Evolutionary conservation across 2,888 invertebrate species (phyloP), one percentile per base, ranked within the genome.

Genomic region (Drosophila silvestris): DNA sequence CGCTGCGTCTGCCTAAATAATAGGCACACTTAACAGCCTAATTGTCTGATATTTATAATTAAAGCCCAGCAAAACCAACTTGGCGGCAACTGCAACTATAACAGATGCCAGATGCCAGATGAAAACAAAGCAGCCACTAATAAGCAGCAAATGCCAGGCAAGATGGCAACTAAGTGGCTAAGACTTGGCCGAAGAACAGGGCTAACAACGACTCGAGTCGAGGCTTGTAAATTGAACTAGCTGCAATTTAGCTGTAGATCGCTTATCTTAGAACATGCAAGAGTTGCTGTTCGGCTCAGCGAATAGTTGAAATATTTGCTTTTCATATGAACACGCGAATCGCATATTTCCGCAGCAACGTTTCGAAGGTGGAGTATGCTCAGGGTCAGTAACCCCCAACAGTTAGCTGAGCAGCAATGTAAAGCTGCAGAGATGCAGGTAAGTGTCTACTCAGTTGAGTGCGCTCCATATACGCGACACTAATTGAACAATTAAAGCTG

Each of bases 401-500:
- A n/a, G 33, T 53, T 51, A 22, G 50, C 44, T 53, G 66, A 6
- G 41, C n/a, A 28, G 26, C 58, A 59, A 33, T 59, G 50, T 56
- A 28, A 1, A 51, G 51, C 35, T 65, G 70, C 30, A 41, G 10
- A 28, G 32, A 26, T 56, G 33, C 28, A 35, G 37, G 12, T 52
- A 16, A 67, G 30, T 30, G 53, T 32, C 62, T 53, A 63, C 50
- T 54, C 37, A 54, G 68, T 10, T 19, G 26, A 52, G 33, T 69
- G 59, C 41, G 77, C 61, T 73, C 69, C 63, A 81, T 78, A 81
- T 67, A 65, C 58, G 52, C 54, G 58, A 54, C 70, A 71, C 78
- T 85, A 82, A 88, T 88, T 88, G 82, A 88, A 83, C 82, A 88
- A 85, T 85, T 85, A 81, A 81, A 72, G 62, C 71, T 69, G 63